Conservation (phyloP, 35 echinoderm and acorn worm species). For the Ophiothrix spiculata region DNA sequence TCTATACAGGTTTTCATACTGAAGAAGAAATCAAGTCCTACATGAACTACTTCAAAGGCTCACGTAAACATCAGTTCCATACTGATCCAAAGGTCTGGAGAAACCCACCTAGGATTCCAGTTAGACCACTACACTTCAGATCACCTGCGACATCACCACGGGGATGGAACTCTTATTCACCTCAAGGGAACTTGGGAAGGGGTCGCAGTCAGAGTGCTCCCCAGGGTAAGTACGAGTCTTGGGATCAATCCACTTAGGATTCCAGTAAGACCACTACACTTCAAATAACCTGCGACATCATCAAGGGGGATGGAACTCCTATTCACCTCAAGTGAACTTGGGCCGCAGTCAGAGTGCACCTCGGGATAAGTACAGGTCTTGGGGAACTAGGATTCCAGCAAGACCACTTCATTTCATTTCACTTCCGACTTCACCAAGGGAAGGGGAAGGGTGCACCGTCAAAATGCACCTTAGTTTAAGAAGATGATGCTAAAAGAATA, state of each 20-base stretch:
- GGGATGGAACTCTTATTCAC: conserved; percentile 4
- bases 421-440: conserved; percentile 9
- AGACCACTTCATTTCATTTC: conserved; percentile 34
- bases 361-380: no score
- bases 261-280: conserved; percentile 47
- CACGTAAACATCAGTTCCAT: conserved; percentile 69
- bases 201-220: conserved; percentile 18
- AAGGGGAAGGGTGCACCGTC: no score
- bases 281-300: conserved; percentile 1
- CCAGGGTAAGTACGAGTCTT: no score
- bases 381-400: conserved; percentile 72
- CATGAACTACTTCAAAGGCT: conserved; percentile 53
- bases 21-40: conserved; percentile 68
- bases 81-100: conserved; percentile 85
- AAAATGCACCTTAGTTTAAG: no score
- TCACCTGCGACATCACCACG: neutral
- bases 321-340: conserved; percentile 17
- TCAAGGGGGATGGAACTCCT: neutral
- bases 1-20: conserved; percentile 79
- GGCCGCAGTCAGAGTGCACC: conserved; percentile 20
- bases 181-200: conserved; percentile 5
- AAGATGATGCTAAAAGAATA: no score
- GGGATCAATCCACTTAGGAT: conserved; percentile 85
- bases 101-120: conserved; percentile 77
- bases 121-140: conserved; percentile 45